Percentiles rank a stretch among this genome's conserved stretches.
Evolutionary conservation across 2,797 vertebrate species (phyloP).

Genomic region (Gymnoscopelus microlampas): DNA sequence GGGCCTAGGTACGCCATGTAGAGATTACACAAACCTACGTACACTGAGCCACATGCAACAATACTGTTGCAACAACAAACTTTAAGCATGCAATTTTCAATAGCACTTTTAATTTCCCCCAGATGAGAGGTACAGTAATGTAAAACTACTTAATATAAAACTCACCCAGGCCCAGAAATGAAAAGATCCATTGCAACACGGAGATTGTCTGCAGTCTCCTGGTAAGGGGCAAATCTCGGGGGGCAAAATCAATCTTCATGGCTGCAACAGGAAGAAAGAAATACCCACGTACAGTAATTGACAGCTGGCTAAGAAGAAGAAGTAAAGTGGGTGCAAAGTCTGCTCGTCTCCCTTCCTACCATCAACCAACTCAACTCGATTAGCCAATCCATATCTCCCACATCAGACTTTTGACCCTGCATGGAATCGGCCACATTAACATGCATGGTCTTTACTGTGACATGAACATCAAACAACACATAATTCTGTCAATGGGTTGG

Average conservation of each 20-base stretch:
- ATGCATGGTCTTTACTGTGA: background rate
- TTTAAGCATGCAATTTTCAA: background rate
- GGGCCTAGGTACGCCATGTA: no score
- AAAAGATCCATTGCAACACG: slow-evolving; percentile 88
- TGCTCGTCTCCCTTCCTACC: slow-evolving; percentile 34
- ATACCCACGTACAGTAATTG: slow-evolving; percentile 2
- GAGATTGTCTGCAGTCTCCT: slow-evolving; percentile 88
- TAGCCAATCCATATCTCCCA: slow-evolving; percentile 47
- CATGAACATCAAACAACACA: background rate
- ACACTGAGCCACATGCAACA: no score
- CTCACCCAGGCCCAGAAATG: slow-evolving; percentile 90
- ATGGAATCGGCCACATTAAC: slow-evolving; percentile 1
- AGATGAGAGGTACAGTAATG: background rate
- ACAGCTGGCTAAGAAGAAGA: slow-evolving; percentile 14
- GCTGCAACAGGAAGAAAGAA: slow-evolving; percentile 26
- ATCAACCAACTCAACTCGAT: slow-evolving; percentile 42
- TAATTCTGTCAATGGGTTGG: background rate
- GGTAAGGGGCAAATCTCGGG: slow-evolving; percentile 71
- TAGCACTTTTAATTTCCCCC: background rate
- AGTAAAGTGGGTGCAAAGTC: slow-evolving; percentile 81
- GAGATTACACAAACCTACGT: no score
- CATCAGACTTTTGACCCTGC: slow-evolving; percentile 70
- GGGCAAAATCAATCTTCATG: slow-evolving; percentile 91
- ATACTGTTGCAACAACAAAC: no score
- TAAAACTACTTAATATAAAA: background rate